These are phyloP conservation scores for Macrostomum cliftonense DNA, from an alignment of 2,888 invertebrate species.

Conservation along the genomic window DNA sequence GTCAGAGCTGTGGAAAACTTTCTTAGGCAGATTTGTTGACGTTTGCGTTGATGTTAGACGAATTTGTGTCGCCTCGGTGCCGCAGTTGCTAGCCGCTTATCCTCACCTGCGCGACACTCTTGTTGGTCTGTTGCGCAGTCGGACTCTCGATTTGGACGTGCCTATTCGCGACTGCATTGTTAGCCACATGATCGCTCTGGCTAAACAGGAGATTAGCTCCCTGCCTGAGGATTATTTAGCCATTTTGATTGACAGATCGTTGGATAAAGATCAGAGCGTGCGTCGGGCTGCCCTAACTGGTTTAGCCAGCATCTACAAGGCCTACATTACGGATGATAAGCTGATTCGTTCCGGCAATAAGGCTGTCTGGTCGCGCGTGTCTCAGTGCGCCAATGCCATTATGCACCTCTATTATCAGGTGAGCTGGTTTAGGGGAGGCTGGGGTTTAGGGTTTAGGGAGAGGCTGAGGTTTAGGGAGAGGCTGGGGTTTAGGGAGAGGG, in stretches of 20 bases:
- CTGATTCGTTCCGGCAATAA: no score
- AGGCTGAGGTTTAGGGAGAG: no score
- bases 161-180: constrained; percentile 1
- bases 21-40: constrained; percentile 60
- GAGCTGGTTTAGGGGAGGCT: neutral
- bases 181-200: neutral
- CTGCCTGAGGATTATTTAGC: constrained; percentile 2
- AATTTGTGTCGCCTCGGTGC: constrained; percentile 65
- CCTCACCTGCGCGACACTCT: neutral
- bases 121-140: neutral
- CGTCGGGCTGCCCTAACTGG: constrained; percentile 5
- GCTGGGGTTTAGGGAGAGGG: no score
- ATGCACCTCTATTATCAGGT: constrained; percentile 4
- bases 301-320: constrained; percentile 3
- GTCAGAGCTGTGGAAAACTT: constrained; percentile 12
- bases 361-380: no score
- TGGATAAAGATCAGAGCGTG: constrained; percentile 4
- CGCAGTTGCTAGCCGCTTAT: neutral
- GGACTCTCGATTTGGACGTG: neutral
- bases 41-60: constrained; percentile 75
- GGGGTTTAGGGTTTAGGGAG: neutral
- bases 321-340: no score
- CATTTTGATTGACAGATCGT: constrained; percentile 4
- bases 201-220: neutral
- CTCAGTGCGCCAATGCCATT: constrained; percentile 1